Conservation (phyloP, 2,113 vertebrate genomes). For the Cinclus cinclus region DNA sequence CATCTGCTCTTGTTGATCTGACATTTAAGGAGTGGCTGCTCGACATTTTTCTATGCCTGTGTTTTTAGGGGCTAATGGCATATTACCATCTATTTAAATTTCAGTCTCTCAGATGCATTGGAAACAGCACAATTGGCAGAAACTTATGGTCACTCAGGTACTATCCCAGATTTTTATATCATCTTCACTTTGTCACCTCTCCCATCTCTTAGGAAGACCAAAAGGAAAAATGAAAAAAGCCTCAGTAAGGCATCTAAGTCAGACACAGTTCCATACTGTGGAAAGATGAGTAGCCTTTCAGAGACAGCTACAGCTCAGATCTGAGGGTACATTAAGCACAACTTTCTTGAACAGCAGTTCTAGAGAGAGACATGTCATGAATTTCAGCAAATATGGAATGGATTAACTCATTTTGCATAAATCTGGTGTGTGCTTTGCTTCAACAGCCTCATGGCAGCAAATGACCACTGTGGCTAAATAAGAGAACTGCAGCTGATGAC, state of each 20-base stretch:
- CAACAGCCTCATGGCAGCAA: not conserved
- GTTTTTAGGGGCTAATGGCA: not conserved
- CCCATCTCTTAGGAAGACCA: not conserved
- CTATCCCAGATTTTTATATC: not conserved
- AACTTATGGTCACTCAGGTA: not conserved
- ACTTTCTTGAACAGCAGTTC: not conserved
- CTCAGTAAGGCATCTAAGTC: not conserved
- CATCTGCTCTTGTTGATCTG: not conserved
- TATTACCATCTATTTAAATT: not conserved
- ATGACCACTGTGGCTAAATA: not conserved
- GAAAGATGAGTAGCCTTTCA: not conserved
- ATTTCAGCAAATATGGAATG: not conserved
- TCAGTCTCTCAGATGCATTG: not conserved
- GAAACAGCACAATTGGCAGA: not conserved
- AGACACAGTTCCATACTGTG: not conserved
- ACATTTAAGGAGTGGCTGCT: not conserved
- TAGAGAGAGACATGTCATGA: not conserved
- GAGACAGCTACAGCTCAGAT: not conserved
- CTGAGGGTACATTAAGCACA: not conserved
- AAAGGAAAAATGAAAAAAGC: not conserved
- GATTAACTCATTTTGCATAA: not conserved
- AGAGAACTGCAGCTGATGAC: not conserved
- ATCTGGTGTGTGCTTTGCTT: not conserved
- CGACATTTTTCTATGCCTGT: not conserved
- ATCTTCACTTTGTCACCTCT: not conserved